Percentiles rank a stretch among this genome's conserved stretches.
phyloP scores from a whole-genome alignment of 1,140 invertebrate genomes.

The Formica exsecta region DNA sequence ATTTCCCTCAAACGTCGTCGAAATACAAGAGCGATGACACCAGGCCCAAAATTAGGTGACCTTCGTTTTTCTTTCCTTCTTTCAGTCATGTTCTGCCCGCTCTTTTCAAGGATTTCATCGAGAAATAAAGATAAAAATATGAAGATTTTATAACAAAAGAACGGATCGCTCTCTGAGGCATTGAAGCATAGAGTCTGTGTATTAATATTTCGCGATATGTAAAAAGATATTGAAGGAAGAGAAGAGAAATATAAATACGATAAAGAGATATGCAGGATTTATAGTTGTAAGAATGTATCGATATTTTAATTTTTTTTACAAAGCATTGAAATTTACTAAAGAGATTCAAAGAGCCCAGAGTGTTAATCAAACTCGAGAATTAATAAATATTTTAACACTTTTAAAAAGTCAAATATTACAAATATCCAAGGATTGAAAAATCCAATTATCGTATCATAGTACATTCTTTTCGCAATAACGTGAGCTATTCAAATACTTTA shows the following conservation, averaged over 20 bases:
- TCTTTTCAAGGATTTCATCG: conserved; percentile 37
- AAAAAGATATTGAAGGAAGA: background rate
- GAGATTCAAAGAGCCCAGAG: background rate
- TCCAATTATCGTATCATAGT: background rate
- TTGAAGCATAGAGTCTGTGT: background rate
- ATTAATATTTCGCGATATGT: conserved; percentile 42
- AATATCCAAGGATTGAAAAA: background rate
- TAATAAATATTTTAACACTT: background rate
- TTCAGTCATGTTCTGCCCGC: background rate
- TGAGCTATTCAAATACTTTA: background rate
- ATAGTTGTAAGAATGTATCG: background rate
- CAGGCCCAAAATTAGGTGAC: background rate
- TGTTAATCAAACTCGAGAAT: background rate
- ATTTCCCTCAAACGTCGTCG: background rate
- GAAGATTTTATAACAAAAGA: conserved; percentile 58
- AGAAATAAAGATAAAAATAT: conserved; percentile 46
- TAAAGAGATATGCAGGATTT: background rate
- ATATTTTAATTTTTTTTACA: background rate
- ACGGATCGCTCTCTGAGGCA: conserved; percentile 41
- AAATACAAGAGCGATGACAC: background rate
- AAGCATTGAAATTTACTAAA: background rate
- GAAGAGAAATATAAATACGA: conserved; percentile 5
- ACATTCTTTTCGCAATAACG: conserved; percentile 21
- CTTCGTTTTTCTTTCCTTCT: conserved; percentile 21
- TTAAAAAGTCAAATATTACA: background rate